phyloP scores from a whole-genome alignment of 2,888 invertebrate genomes.

The Parasteatoda lunata region DNA sequence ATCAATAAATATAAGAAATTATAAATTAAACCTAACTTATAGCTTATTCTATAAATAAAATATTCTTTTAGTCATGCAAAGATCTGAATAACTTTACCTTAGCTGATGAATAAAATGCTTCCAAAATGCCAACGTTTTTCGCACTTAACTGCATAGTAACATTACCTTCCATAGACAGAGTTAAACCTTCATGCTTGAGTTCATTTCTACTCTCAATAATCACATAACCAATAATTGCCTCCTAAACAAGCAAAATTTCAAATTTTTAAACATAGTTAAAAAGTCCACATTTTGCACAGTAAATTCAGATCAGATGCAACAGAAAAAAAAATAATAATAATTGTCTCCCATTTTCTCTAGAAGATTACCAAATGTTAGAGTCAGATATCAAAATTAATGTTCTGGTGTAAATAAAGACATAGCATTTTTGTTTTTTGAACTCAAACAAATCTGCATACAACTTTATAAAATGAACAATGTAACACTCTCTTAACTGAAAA shows the following conservation, averaged over 20 bases:
- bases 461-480: too few relatives aligned
- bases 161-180: conserved; percentile 88
- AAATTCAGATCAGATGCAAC: too few relatives aligned
- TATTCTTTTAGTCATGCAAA: not conserved
- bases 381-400: too few relatives aligned
- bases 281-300: not conserved
- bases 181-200: conserved; percentile 92
- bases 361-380: too few relatives aligned
- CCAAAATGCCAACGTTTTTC: conserved; percentile 93
- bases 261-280: not conserved
- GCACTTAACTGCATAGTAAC: conserved; percentile 92
- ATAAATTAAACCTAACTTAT: not conserved
- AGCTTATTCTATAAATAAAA: too few relatives aligned
- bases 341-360: too few relatives aligned
- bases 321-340: too few relatives aligned
- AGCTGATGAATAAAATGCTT: conserved; percentile 95
- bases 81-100: conserved; percentile 79
- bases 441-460: too few relatives aligned
- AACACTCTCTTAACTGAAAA: too few relatives aligned
- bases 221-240: conserved; percentile 87
- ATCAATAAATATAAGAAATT: not conserved
- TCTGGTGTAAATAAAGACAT: too few relatives aligned
- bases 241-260: conserved; percentile 78
- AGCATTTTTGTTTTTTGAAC: too few relatives aligned
- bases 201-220: conserved; percentile 85